A percentile compares a stretch with the other conserved stretches of the same genome.
Conservation (phyloP, 2,797 vertebrate genomes). For the Liasis olivaceus region DNA sequence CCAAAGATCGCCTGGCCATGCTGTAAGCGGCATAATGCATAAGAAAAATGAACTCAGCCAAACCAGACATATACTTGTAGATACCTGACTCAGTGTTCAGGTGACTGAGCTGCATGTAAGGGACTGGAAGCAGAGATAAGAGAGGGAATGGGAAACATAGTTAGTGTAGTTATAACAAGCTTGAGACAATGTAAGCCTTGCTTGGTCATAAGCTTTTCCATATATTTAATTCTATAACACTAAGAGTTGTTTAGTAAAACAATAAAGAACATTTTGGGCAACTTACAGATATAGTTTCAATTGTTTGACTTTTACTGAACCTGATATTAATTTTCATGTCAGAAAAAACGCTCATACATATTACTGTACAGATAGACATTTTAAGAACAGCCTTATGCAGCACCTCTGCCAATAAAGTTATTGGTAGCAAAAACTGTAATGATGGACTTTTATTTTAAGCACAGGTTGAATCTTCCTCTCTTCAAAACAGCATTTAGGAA, state of each 20-base stretch:
- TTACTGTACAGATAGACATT: not conserved
- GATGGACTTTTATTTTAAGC: not conserved
- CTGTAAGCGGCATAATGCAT: constrained; percentile 65
- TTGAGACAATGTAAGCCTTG: constrained; percentile 21
- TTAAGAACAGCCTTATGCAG: not conserved
- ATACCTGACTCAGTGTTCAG: constrained; percentile 96
- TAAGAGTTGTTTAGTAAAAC: not conserved
- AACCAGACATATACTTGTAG: constrained; percentile 61
- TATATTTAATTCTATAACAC: not conserved
- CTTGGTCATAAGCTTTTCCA: not conserved
- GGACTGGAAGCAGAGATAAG: constrained; percentile 81
- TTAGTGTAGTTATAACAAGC: constrained; percentile 41
- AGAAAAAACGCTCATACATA: not conserved
- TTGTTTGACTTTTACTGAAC: not conserved
- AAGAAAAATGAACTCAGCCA: constrained; percentile 25
- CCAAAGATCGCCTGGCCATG: constrained; percentile 65
- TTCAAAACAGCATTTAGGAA: not conserved
- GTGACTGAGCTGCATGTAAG: constrained; percentile 89
- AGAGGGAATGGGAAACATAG: constrained; percentile 72
- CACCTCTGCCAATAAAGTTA: not conserved
- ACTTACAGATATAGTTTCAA: not conserved
- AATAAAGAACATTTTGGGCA: not conserved
- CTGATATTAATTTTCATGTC: not conserved
- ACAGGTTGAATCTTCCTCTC: not conserved
- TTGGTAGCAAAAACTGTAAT: not conserved